These are phyloP conservation scores for Caradrina kadenii DNA, from an alignment of 2,888 invertebrate genomes.

Conservation along the genomic window DNA sequence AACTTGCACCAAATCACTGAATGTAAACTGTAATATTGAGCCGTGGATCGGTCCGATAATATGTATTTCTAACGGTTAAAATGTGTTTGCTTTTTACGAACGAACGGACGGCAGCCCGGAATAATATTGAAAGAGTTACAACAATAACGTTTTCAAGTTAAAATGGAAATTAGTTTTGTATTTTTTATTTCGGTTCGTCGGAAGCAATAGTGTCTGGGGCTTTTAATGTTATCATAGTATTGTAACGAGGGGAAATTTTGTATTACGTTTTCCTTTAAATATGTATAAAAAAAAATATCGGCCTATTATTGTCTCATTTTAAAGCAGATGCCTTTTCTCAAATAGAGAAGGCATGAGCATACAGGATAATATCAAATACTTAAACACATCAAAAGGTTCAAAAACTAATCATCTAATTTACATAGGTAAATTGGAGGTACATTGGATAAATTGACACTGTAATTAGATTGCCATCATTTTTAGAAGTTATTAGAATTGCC, in stretches of 20 bases:
- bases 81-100: slow-evolving; percentile 66
- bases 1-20: slow-evolving; percentile 65
- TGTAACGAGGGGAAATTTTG: background rate
- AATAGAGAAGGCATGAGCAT: too few species aligned
- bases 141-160: slow-evolving; percentile 46
- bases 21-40: slow-evolving; percentile 82
- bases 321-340: too few species aligned
- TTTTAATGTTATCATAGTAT: slow-evolving; percentile 11
- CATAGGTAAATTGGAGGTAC: too few species aligned
- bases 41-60: slow-evolving; percentile 80
- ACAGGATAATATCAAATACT: too few species aligned
- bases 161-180: slow-evolving; percentile 33
- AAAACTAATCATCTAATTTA: too few species aligned
- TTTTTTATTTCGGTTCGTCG: slow-evolving; percentile 22
- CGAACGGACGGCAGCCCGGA: slow-evolving; percentile 35
- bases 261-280: background rate
- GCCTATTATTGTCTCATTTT: background rate
- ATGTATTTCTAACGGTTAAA: slow-evolving; percentile 73
- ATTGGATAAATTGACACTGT: too few species aligned
- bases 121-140: slow-evolving; percentile 56
- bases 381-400: too few species aligned
- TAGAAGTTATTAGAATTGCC: too few species aligned
- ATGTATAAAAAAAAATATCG: background rate
- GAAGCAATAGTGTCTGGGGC: background rate
- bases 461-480: too few species aligned